Conservation (phyloP, 2,888 invertebrate species). For the Ceraclea dissimilis region DNA sequence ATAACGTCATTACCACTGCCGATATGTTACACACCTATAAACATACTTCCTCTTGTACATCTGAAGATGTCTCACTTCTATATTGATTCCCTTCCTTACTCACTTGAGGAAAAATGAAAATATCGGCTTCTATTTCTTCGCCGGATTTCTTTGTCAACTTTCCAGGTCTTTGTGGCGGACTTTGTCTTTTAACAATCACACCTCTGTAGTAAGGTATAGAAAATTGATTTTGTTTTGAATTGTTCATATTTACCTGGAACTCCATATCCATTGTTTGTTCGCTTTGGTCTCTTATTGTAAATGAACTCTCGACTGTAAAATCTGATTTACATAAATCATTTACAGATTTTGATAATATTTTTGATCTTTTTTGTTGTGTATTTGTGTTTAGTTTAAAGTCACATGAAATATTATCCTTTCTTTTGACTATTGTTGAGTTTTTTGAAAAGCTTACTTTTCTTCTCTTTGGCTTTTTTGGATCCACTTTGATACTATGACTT, state of each 20-base stretch:
- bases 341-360: background rate
- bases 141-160: background rate
- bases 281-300: background rate
- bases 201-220: background rate
- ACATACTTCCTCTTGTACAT: background rate
- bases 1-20: slow-evolving; percentile 14
- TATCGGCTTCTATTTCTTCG: background rate
- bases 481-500: background rate
- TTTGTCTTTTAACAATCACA: background rate
- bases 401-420: background rate
- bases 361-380: background rate
- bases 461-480: background rate
- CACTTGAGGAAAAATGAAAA: background rate
- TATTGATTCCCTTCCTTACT: background rate
- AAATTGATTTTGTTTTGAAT: background rate
- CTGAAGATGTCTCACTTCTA: background rate
- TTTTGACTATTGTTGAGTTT: background rate
- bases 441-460: background rate
- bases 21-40: slow-evolving; percentile 23
- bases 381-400: background rate
- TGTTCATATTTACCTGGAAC: background rate
- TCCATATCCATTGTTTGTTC: background rate
- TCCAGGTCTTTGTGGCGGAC: background rate
- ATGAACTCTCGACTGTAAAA: background rate
- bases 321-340: background rate